Base-by-base conservation (phyloP, 1,140 invertebrate species). In the Galleria mellonella region DNA sequence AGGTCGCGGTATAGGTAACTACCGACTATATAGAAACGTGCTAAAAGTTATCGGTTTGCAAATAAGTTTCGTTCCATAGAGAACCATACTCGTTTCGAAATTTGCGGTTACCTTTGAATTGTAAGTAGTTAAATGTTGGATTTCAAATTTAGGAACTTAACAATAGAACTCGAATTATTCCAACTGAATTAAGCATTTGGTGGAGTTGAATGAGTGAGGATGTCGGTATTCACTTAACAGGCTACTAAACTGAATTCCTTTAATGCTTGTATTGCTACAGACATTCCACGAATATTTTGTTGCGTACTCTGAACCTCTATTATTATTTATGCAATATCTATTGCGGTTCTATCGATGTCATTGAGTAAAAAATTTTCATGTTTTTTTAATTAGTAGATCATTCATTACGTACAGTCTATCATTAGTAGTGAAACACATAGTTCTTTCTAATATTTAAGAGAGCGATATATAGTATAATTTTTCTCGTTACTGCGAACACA, bases 61-160 rank as follows among this genome's bases (percentile, higher is more conserved):
- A 81, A 78, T 81, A 81, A 81, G 64, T 81, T 77, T 71, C 47
- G 58, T 74, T 62, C 65, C 69, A 65, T 71, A 63, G 63, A 71
- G 57, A 64, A 23, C 17, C 67, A 73, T 68, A 71, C 70, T 75
- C 69, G 67, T 77, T 73, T 71, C 65, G 51, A 79, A 76, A 71
- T 83, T 79, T 83, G 78, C 72, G 73, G 75, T 72, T 79, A 74
- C 75, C 75, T 77, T 78, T 79, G 74, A 76, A 79, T 83, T 76
- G 73, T 79, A 79, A 78, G 75, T 69, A 76, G 69, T 77, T 73
- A 72, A 77, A 78, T 72, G 74, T 72, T 71, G 69, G 67, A 73
- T 62, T 74, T 65, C 66, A 75, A 77, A 74, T 79, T 78, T 74
- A 63, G 62, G 65, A 74, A 79, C 70, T 74, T 72, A 78, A 79